Base-by-base conservation (phyloP, 2,888 invertebrate genomes). In the Stenurella melanura region DNA sequence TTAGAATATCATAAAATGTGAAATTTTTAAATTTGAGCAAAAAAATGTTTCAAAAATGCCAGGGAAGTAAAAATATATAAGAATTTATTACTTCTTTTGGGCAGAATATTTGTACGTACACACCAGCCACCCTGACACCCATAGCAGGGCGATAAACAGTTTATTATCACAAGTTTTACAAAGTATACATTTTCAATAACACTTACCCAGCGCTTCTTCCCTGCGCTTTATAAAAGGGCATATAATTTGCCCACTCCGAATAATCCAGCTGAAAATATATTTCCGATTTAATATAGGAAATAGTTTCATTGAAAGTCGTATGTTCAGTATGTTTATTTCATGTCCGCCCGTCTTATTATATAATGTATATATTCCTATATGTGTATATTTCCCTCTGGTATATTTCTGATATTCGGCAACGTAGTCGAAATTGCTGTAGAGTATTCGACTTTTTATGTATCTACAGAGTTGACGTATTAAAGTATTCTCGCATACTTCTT, bases 361-460 rank as follows among this genome's bases (percentile, higher is more conserved):
- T 50, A n/a, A 50, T 50, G n/a, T n/a, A 50, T 50, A 50, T 50
- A 50, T 17, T 50, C 50, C n/a, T 50, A 50, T n/a, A n/a, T 42
- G 11, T 50, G n/a, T 50, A 50, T 50, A 50, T 50, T 50, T 50
- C 50, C 50, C n/a, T 50, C n/a, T 50, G 50, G 50, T n/a, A 50
- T 50, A 50, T 50, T n/a, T 42, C 12, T 1, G 42, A 42, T 42
- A 42, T 42, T 12, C 12, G 42, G 15, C 1, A 42, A 12, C 7
- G 7, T 12, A 42, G 50, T 15, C 3, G n/a, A 6, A 50, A n/a
- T 50, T n/a, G n/a, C 50, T 50, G 50, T 7, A 11, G 42, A 4
- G 12, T 42, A 42, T 50, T 50, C n/a, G n/a, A 15, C 4, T 50
- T 17, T 50, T 4, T n/a, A 50, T 12, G 50, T 6, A 50, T 12